A percentile compares a stretch with the other conserved stretches of the same genome.
Conservation (phyloP, 2,797 vertebrate species). For the Melanotaenia boesemani region DNA sequence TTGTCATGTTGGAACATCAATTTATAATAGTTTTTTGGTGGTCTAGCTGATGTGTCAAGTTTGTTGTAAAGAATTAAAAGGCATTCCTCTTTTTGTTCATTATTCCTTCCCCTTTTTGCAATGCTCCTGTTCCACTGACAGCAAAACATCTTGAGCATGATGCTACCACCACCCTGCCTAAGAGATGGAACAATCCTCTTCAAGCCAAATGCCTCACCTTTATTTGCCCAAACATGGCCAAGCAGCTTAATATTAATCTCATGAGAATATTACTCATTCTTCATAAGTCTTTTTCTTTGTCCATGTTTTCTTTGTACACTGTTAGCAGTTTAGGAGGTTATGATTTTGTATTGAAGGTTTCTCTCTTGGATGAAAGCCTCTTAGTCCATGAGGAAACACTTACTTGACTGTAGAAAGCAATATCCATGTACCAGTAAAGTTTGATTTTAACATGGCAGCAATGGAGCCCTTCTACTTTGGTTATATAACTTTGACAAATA, state of each 20-base stretch:
- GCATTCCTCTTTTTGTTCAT: neutral
- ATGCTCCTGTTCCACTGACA: neutral
- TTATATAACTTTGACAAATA: neutral
- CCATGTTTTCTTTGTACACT: neutral
- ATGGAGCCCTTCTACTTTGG: neutral
- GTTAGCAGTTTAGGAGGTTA: neutral
- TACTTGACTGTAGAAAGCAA: neutral
- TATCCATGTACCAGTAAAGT: neutral
- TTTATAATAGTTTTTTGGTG: neutral
- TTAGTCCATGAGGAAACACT: neutral
- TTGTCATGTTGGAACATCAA: neutral
- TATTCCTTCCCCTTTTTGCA: neutral
- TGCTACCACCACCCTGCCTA: neutral
- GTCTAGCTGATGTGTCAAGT: too few relatives aligned
- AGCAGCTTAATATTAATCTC: neutral
- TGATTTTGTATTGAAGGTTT: neutral
- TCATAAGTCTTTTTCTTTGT: neutral
- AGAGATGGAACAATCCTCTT: neutral
- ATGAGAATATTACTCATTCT: neutral
- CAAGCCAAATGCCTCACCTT: neutral
- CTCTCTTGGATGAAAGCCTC: neutral
- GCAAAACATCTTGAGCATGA: neutral
- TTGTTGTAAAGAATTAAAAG: too few relatives aligned
- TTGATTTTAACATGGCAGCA: constrained; percentile 12
- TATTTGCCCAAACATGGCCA: neutral